A percentile compares a stretch with the other conserved stretches of the same genome.
Conservation (phyloP, 2,797 vertebrate species). For the Hydrolagus colliei region DNA sequence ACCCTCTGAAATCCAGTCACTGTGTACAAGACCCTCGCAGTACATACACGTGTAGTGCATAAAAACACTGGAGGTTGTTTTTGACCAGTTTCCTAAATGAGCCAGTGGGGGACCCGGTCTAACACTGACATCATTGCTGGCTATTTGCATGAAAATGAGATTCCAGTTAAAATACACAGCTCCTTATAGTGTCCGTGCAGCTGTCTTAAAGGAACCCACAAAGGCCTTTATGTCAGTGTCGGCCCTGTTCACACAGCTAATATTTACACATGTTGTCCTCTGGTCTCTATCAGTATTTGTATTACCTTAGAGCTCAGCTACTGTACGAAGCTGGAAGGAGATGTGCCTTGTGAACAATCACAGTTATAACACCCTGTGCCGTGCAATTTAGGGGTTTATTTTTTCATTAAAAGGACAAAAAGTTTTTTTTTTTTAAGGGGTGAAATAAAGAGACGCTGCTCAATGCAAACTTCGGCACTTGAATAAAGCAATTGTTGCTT, state of each 20-base stretch:
- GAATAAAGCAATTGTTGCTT: constrained; percentile 30
- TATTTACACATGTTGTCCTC: constrained; percentile 22
- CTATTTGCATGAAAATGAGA: constrained; percentile 26
- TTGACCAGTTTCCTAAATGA: constrained; percentile 1
- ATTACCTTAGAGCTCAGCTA: constrained; percentile 25
- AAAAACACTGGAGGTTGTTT: constrained; percentile 2
- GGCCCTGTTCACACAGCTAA: constrained; percentile 22
- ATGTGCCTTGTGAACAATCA: not conserved
- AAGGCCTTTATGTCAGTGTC: constrained; percentile 10
- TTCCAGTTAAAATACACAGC: constrained; percentile 24
- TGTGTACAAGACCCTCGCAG: not conserved
- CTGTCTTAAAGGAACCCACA: constrained; percentile 21
- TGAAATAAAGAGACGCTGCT: not conserved
- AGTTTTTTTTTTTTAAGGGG: not conserved
- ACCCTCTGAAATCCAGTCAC: no score
- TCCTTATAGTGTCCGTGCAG: constrained; percentile 24
- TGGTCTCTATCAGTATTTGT: constrained; percentile 19
- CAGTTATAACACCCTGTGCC: not conserved
- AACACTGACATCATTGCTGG: constrained; percentile 30
- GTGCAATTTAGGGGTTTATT: not conserved
- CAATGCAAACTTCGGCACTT: not conserved
- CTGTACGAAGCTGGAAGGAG: constrained; percentile 14
- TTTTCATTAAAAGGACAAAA: not conserved
- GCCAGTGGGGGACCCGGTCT: not conserved
- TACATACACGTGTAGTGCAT: not conserved